Conservation (phyloP, 2,797 vertebrate species). For the Aulostomus chinensis region DNA sequence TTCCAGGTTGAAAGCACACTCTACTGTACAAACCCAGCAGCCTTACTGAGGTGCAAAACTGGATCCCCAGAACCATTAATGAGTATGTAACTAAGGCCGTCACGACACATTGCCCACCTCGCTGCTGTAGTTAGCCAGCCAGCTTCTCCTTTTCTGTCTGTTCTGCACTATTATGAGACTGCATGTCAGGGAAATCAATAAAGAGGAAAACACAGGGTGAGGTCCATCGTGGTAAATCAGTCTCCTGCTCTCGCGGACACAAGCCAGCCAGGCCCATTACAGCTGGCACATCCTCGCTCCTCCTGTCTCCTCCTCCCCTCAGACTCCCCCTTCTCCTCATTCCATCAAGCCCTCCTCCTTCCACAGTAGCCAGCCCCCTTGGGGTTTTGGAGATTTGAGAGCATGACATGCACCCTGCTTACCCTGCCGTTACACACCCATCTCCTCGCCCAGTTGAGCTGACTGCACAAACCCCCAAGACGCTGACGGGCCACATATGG, state of each 20-base stretch:
- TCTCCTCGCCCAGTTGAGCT: conserved; percentile 25
- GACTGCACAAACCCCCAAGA: conserved; percentile 38
- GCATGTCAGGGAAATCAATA: conserved; percentile 70
- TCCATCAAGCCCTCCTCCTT: conserved; percentile 18
- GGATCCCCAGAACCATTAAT: conserved; percentile 31
- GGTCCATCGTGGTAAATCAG: conserved; percentile 67
- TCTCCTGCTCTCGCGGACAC: conserved; percentile 45
- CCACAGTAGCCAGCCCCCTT: conserved; percentile 6
- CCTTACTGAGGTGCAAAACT: conserved; percentile 12
- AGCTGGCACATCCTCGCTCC: conserved; percentile 50
- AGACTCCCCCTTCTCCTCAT: conserved; percentile 18
- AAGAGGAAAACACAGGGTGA: conserved; percentile 68
- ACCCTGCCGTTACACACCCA: conserved; percentile 38
- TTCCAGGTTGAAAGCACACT: conserved; percentile 1
- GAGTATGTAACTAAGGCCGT: conserved; percentile 47
- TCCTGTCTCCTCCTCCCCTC: conserved; percentile 15
- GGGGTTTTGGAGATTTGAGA: conserved; percentile 31
- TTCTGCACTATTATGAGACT: conserved; percentile 68
- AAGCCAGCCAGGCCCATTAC: conserved; percentile 56
- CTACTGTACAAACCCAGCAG: conserved; percentile 3
- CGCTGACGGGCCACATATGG: conserved; percentile 34
- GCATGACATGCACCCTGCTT: conserved; percentile 39
- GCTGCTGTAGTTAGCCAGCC: conserved; percentile 52
- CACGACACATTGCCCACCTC: conserved; percentile 47
- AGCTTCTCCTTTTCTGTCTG: conserved; percentile 61